Evolutionary conservation across 2,797 vertebrate species (phyloP).

Genomic region (Hyperoplus lanceolatus): DNA sequence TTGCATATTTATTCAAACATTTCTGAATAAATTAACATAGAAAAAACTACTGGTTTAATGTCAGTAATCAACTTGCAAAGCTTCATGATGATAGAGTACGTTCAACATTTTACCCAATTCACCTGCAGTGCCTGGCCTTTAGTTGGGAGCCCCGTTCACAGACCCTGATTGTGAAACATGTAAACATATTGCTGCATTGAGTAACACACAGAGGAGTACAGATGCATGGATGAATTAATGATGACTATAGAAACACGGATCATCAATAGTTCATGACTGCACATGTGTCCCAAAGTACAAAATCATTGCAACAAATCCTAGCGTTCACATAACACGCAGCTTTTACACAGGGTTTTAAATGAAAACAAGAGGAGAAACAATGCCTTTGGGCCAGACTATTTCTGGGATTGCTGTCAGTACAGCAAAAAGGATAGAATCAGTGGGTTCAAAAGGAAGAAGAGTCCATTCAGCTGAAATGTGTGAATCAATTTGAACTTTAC

Average conservation of each 20-base stretch:
- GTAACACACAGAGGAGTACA: constrained; percentile 28
- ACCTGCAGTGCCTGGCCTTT: no score
- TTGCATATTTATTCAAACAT: no score
- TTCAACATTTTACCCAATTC: no score
- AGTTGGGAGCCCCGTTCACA: no score
- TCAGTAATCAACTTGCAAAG: no score
- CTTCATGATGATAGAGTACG: no score
- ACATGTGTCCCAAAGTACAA: constrained; percentile 32
- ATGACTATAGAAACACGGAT: constrained; percentile 37
- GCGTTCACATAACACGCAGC: background rate
- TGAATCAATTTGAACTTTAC: background rate
- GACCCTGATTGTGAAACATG: background rate
- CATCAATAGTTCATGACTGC: constrained; percentile 57
- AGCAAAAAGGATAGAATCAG: background rate
- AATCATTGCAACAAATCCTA: constrained; percentile 3
- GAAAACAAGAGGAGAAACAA: background rate
- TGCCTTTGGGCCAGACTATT: background rate
- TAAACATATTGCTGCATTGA: constrained; percentile 2
- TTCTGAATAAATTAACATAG: no score
- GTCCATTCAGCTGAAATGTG: background rate
- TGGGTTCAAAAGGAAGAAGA: background rate
- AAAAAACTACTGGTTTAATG: no score
- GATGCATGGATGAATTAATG: constrained; percentile 57
- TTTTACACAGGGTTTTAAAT: constrained; percentile 3
- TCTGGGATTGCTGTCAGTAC: background rate